Conservation (phyloP, 2,113 vertebrate genomes). For the Engystomops pustulosus region DNA sequence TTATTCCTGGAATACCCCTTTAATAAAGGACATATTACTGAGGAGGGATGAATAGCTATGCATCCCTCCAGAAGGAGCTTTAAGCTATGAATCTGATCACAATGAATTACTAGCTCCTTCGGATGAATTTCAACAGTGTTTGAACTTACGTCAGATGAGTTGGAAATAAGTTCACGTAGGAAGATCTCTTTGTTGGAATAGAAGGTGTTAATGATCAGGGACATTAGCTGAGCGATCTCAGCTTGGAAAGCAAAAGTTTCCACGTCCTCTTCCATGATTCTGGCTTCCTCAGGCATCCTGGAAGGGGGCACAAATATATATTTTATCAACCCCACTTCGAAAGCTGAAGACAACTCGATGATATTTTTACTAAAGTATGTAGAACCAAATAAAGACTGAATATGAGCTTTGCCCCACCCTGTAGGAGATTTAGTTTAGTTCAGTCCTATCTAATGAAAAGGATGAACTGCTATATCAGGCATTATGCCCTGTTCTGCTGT, state of each 20-base stretch:
- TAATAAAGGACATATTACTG: too few species aligned
- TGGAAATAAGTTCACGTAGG: slow-evolving; percentile 62
- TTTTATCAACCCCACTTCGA: too few species aligned
- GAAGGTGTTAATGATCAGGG: slow-evolving; percentile 63
- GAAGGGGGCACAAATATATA: not conserved
- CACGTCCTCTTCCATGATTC: slow-evolving; percentile 50
- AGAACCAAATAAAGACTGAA: too few species aligned
- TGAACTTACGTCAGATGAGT: slow-evolving; percentile 60
- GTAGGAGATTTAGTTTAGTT: too few species aligned
- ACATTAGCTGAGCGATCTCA: slow-evolving; percentile 63
- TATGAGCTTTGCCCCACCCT: too few species aligned
- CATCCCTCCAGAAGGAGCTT: not conserved
- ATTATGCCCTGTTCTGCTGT: too few species aligned
- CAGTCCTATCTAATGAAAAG: too few species aligned
- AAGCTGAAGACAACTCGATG: too few species aligned
- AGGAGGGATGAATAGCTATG: not conserved
- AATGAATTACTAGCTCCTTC: not conserved
- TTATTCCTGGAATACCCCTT: too few species aligned
- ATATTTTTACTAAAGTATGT: too few species aligned
- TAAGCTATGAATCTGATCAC: not conserved
- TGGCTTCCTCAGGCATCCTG: slow-evolving; percentile 59
- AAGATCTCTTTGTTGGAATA: slow-evolving; percentile 63
- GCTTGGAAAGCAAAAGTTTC: slow-evolving; percentile 63
- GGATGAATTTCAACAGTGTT: not conserved
- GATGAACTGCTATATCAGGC: too few species aligned